Conservation (phyloP, 2,113 vertebrate species). For the Pithys albifrons region DNA sequence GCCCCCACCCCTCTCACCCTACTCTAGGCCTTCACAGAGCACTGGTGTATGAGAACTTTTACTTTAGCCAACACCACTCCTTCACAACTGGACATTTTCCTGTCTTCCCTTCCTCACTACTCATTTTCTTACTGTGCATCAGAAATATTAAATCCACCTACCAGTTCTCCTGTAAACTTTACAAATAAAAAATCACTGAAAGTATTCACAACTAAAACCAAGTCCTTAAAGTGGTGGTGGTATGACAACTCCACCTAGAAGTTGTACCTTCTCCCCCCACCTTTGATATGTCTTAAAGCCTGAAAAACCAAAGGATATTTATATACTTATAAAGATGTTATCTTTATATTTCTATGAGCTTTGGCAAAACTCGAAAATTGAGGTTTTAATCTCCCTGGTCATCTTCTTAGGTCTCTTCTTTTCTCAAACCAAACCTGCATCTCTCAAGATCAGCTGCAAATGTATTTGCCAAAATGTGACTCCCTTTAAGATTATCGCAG, state of each 20-base stretch:
- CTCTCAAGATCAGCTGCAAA: neutral
- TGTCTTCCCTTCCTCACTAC: neutral
- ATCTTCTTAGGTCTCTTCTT: neutral
- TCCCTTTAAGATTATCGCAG: neutral
- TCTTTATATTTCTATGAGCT: neutral
- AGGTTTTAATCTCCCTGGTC: neutral
- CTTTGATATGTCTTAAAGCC: neutral
- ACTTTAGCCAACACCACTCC: neutral
- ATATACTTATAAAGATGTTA: neutral
- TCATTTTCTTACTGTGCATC: neutral
- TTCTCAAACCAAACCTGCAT: neutral
- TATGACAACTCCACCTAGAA: neutral
- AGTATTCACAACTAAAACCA: neutral
- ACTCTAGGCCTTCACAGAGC: neutral
- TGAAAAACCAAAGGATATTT: neutral
- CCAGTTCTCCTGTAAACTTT: neutral
- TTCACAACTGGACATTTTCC: neutral
- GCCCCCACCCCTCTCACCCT: neutral
- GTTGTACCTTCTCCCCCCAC: neutral
- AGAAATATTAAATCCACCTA: neutral
- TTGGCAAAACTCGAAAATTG: neutral
- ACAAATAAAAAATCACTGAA: neutral
- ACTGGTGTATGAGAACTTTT: neutral
- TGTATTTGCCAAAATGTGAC: neutral
- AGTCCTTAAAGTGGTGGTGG: neutral